Percentiles rank a stretch among this genome's conserved stretches.
phyloP scores from a whole-genome alignment of 2,113 vertebrate genomes.

The Mus spicilegus region DNA sequence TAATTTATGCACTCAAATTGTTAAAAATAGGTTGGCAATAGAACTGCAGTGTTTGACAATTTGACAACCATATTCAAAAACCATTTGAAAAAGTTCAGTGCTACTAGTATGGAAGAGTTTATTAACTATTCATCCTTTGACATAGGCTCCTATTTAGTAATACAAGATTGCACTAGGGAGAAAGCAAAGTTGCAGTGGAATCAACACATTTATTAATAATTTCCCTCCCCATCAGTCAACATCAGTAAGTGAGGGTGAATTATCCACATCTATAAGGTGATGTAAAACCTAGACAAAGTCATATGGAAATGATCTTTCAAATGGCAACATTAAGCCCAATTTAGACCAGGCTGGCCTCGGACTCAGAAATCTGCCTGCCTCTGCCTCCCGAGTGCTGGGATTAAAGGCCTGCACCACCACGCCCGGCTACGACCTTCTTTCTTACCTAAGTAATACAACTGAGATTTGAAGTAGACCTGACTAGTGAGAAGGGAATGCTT shows the following conservation, averaged over 20 bases:
- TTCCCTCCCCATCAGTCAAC: not conserved
- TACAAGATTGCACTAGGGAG: not conserved
- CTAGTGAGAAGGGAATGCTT: not conserved
- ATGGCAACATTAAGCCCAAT: conserved; percentile 4
- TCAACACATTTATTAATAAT: conserved; percentile 2
- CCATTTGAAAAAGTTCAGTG: not conserved
- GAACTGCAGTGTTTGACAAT: not conserved
- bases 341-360: not conserved
- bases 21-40: conserved; percentile 62
- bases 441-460: conserved; percentile 42
- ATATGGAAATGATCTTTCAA: conserved; percentile 35
- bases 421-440: not conserved
- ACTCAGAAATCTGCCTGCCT: too few species aligned
- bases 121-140: conserved; percentile 31
- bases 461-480: not conserved
- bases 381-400: too few species aligned
- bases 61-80: conserved; percentile 54
- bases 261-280: not conserved
- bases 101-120: not conserved
- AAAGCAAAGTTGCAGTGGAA: conserved; percentile 3
- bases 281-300: not conserved
- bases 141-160: not conserved
- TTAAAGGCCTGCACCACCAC: too few species aligned
- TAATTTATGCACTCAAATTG: conserved; percentile 36
- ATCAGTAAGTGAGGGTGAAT: not conserved